Evolutionary conservation across 2,113 vertebrate genomes (phyloP), one percentile per base, ranked within the genome.

Genomic region (Gymnobelideus leadbeateri): DNA sequence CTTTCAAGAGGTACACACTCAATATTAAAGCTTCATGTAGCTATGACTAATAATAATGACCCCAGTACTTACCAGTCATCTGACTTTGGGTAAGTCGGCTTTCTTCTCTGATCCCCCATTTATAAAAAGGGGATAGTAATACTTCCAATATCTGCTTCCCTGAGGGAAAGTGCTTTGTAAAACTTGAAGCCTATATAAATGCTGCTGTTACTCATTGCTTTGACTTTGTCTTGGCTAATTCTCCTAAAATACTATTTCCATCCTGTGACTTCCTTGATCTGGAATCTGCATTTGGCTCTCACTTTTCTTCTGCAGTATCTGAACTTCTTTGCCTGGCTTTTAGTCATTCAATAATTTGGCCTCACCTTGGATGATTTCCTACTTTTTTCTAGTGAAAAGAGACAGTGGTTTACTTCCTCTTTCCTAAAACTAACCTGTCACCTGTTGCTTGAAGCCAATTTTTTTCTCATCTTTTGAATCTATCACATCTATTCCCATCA

Each of bases 261-360:
- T 84, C n/a, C 16, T 84, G n/a, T 84, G 68, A 84, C 68, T 84
- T 84, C 68, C n/a, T 84, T 84, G 68, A 84, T 84, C 68, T 84
- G n/a, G 68, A 84, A 84, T 84, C n/a, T 84, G 43, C n/a, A 23
- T 43, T 84, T 84, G 68, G 68, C n/a, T 84, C 16, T 43, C n/a
- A 84, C 6, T 23, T 84, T 19, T 84, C 14, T 84, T 84, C 68
- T 84, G 37, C 6, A 84, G 37, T 84, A 84, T 43, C 68, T 43
- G 43, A 43, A 43, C 25, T 77, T 77, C 68, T 84, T 84, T 84
- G 68, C 6, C n/a, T 43, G 68, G 6, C 7, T 43, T 84, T 84
- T 84, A 84, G 68, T 43, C 37, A 84, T 84, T 84, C 68, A 5
- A 84, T 43, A 84, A 43, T 84, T 84, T 84, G 68, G 14, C 4